A percentile compares a stretch with the other conserved stretches of the same genome.
Conservation (phyloP, 2,797 vertebrate species). For the Peromyscus melanophrys region DNA sequence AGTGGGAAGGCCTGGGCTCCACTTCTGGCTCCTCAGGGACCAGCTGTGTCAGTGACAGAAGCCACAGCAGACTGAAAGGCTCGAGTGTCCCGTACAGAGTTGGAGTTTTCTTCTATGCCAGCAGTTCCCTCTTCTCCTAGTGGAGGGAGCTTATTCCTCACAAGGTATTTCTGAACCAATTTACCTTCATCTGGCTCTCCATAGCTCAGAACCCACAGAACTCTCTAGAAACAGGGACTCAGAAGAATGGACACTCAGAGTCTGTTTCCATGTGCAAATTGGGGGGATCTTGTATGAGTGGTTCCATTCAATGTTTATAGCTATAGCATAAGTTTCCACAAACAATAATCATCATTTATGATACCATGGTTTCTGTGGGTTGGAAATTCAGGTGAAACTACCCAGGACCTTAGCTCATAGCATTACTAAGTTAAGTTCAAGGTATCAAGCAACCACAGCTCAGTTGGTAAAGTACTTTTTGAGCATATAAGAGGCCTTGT, state of each 20-base stretch:
- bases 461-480: background rate
- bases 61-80: background rate
- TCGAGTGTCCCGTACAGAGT: background rate
- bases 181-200: background rate
- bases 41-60: background rate
- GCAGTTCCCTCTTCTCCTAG: background rate
- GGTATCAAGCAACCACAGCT: background rate
- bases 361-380: background rate
- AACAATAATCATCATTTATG: accelerated
- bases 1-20: accelerated
- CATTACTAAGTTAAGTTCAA: background rate
- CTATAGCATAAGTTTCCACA: no score
- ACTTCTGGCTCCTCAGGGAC: background rate
- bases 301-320: background rate
- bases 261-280: background rate
- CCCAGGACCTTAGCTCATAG: background rate
- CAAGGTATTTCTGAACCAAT: accelerated
- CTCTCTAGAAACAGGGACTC: no score
- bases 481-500: background rate
- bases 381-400: background rate
- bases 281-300: no score
- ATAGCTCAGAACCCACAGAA: background rate
- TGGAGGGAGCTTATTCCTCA: accelerated
- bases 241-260: background rate
- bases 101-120: accelerated